Evolutionary conservation across 2,888 invertebrate species (phyloP).

Genomic region (Sphinx pinastri): DNA sequence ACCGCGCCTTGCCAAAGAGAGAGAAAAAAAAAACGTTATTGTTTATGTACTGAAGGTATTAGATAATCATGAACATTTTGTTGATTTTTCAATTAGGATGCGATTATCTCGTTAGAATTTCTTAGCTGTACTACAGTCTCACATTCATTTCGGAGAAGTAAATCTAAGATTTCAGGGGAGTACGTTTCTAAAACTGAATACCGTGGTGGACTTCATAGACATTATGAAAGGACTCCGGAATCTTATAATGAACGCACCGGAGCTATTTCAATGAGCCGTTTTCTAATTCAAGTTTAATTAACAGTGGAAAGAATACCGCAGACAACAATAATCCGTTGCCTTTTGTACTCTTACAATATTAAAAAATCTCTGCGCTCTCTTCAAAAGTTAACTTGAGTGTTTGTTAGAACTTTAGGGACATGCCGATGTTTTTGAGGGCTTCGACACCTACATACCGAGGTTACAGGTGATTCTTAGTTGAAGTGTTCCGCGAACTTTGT

Average conservation of each 20-base stretch:
- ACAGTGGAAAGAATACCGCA: slow-evolving; percentile 6
- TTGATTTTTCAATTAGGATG: too few relatives aligned
- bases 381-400: slow-evolving; percentile 48
- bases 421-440: slow-evolving; percentile 61
- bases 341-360: slow-evolving; percentile 40
- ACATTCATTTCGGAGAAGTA: not conserved
- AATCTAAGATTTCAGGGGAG: not conserved
- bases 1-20: too few relatives aligned
- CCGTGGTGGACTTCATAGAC: not conserved
- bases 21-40: too few relatives aligned
- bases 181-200: not conserved
- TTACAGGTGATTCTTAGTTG: slow-evolving; percentile 67
- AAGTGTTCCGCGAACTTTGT: slow-evolving; percentile 60
- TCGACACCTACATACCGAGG: slow-evolving; percentile 49
- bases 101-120: too few relatives aligned
- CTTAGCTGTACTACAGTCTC: too few relatives aligned
- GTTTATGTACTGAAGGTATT: too few relatives aligned
- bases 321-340: slow-evolving; percentile 14
- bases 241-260: slow-evolving; percentile 10
- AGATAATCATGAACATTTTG: too few relatives aligned
- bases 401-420: slow-evolving; percentile 61
- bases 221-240: not conserved
- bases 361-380: slow-evolving; percentile 47
- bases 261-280: slow-evolving; percentile 1
- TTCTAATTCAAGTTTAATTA: slow-evolving; percentile 25